Base-by-base conservation (phyloP, 2,797 vertebrate species). In the Hyperoplus immaculatus region DNA sequence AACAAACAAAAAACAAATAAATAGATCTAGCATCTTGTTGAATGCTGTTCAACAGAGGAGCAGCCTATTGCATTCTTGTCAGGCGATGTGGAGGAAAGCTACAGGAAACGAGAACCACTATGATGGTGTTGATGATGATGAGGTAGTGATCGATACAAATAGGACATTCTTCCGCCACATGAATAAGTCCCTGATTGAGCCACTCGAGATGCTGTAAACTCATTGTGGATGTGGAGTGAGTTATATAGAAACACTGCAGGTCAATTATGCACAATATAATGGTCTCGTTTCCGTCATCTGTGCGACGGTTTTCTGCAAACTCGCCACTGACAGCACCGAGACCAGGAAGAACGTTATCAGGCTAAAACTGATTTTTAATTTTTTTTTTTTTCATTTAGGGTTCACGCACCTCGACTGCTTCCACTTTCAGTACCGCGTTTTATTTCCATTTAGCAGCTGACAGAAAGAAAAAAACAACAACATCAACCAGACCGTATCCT, bases 361-460 rank as follows among this genome's bases (percentile, higher is more conserved):
- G 51, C 47, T 42, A 2, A 47, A 12, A 55, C 36, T 6, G 18
- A 70, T 80, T 51, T 73, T 49, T 69, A 43, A 66, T 49, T 29
- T 3, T 3, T 29, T 29, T 29, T 29, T 29, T 29, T 29, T 29
- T 29, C 29, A 29, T 29, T 29, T 15, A 69, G 18, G 18, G 55
- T 72, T 13, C 75, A 93, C 93, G 88, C 93, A 94, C 93, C 93
- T 94, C 89, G 82, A 70, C 77, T 80, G 91, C 82, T 88, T 91
- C 92, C 89, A 89, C 76, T 89, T 87, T 93, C 92, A 87, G 72
- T 61, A 85, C 88, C 89, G 83, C 81, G 83, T 80, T 89, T 91
- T 88, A 86, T 93, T 91, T 94, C 93, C 93, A 94, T 94, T 91
- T 89, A 88, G 88, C 86, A 72, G 87, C 80, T 75, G 82, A 89